Evolutionary conservation across 2,113 vertebrate genomes (phyloP).

Genomic region (Tor tambroides): DNA sequence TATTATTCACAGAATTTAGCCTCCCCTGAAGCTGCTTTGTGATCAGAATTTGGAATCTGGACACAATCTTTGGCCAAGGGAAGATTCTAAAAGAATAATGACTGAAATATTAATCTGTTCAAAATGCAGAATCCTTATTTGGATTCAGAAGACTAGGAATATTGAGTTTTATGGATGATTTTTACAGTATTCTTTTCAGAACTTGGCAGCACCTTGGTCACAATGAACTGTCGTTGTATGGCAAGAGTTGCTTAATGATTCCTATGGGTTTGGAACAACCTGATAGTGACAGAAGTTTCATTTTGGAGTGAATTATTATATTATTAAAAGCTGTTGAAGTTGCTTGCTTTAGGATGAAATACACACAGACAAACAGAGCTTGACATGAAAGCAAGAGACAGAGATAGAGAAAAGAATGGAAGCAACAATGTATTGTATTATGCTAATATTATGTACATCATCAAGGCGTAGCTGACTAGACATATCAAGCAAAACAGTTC

Average conservation of each 20-base stretch:
- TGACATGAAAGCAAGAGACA: background rate
- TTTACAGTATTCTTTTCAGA: background rate
- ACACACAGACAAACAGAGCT: background rate
- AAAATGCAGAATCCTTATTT: background rate
- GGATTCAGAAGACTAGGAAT: background rate
- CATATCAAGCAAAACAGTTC: conserved; percentile 17
- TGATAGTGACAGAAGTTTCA: background rate
- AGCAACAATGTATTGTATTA: background rate
- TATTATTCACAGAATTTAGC: background rate
- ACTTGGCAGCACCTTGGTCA: background rate
- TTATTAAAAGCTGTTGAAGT: background rate
- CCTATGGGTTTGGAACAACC: background rate
- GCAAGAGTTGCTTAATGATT: background rate
- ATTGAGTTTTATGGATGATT: background rate
- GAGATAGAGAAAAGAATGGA: background rate
- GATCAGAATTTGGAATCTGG: background rate
- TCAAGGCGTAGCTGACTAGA: conserved; percentile 15
- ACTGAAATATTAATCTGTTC: background rate
- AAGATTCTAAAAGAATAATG: background rate
- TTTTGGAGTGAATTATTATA: background rate
- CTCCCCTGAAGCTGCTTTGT: background rate
- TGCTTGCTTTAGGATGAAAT: background rate
- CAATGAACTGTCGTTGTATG: background rate
- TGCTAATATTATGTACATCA: conserved; percentile 7
- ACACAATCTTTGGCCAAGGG: background rate